Conservation (phyloP, 2,797 vertebrate genomes). For the Numenius phaeopus region DNA sequence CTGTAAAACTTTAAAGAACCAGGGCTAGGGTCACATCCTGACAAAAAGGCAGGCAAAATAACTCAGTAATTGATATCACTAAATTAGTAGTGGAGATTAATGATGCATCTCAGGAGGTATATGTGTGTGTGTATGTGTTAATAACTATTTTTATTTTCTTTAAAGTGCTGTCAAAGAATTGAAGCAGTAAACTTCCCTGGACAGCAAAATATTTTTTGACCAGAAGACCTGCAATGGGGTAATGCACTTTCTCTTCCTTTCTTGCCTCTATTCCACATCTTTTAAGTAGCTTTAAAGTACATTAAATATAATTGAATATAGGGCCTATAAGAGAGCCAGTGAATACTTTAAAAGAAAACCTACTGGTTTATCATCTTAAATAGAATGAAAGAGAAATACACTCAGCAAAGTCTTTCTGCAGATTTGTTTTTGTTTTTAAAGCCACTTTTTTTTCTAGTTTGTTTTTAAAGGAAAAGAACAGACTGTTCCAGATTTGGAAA, state of each 20-base stretch:
- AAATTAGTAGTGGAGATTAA: background rate
- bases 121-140: background rate
- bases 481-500: conserved; percentile 10
- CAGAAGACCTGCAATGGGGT: background rate
- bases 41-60: background rate
- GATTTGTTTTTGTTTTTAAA: conserved; percentile 26
- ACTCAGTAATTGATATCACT: background rate
- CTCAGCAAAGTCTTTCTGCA: background rate
- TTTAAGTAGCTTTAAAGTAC: conserved; percentile 14
- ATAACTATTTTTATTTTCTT: background rate
- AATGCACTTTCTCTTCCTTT: background rate
- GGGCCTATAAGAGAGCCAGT: background rate
- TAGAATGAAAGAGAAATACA: background rate
- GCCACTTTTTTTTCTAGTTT: background rate
- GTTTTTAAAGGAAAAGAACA: conserved; percentile 18
- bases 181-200: background rate
- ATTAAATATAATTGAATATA: conserved; percentile 17
- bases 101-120: background rate
- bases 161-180: background rate
- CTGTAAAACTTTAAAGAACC: background rate
- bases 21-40: background rate
- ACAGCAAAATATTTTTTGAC: conserved; percentile 6
- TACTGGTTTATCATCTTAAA: conserved; percentile 6
- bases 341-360: conserved; percentile 35
- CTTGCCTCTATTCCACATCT: conserved; percentile 3